Evolutionary conservation across 2,797 vertebrate genomes (phyloP), one percentile per base, ranked within the genome.

Genomic region (Anas flavirostris): DNA sequence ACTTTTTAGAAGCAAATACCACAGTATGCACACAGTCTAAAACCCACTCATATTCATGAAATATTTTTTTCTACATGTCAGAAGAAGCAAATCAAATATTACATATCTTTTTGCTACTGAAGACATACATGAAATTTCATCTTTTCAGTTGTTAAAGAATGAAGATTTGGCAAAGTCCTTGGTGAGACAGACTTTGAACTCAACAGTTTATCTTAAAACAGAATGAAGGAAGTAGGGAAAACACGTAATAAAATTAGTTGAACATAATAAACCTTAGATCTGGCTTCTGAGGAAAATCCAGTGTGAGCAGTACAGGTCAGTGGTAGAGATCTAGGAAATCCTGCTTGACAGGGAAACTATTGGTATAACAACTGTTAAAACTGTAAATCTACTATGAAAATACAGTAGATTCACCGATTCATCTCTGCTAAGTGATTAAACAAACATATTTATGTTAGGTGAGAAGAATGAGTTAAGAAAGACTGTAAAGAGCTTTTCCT

Each of bases 201-300:
- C 43, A 67, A 14, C 4, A 15, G 9, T 5, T 37, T 60, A 10
- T 18, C 31, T 80, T 62, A 58, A 80, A 59, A 52, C 8, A 64
- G 23, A 39, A 4, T 46, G 44, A 64, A 37, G n/a, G 5, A 60
- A 50, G 7, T 5, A 44, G 46, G 10, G 39, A 28, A 91, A 82
- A 60, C 0, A 37, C 0, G 8, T 41, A 41, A 72, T 21, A 67
- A 85, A 86, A 55, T 1, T 1, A 1, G 1, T 39, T 3, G 4
- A 37, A 59, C 7, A 33, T 3, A n/a, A 52, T 46, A 76, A 86
- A 21, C 8, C 5, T 88, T 52, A 76, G 29, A 56, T 9, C 6
- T 60, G 46, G 5, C 7, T 9, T 58, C 28, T 74, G 10, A 66
- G 33, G 29, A 78, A 85, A 85, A 72, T 23, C 11, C 31, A 1